phyloP scores from a whole-genome alignment of 2,888 invertebrate species.

The Acanthosepion lycidas region DNA sequence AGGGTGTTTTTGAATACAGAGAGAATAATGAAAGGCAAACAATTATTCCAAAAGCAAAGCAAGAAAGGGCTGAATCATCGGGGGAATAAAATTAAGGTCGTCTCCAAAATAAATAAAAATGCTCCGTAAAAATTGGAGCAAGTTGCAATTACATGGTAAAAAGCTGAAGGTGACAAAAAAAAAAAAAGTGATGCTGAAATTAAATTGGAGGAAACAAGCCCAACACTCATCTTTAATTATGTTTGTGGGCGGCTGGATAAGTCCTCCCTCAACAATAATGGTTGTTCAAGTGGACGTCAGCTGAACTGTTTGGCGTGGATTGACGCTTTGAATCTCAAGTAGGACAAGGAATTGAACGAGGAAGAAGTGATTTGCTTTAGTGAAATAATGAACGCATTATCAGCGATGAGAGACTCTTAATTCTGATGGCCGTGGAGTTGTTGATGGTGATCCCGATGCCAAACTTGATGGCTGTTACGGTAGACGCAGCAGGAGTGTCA shows the following conservation, averaged over 20 bases:
- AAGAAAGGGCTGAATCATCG: not conserved
- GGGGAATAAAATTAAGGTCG: not conserved
- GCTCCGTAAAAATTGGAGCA: not conserved
- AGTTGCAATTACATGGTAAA: not conserved
- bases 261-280: not conserved
- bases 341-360: not conserved
- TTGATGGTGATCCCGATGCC: not conserved
- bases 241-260: not conserved
- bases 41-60: not conserved
- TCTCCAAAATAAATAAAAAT: not conserved
- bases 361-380: not conserved
- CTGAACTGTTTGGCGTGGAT: not conserved
- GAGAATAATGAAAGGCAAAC: not conserved
- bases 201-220: not conserved
- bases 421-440: not conserved
- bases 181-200: not conserved
- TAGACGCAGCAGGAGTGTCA: not conserved
- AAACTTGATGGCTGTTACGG: not conserved
- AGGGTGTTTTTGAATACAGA: not conserved
- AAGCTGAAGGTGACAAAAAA: not conserved
- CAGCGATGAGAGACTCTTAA: not conserved
- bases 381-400: not conserved
- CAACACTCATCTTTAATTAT: not conserved
- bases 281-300: not conserved
- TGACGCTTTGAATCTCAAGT: not conserved